phyloP scores from a whole-genome alignment of 2,888 invertebrate species.

The Lycaena phlaeas region DNA sequence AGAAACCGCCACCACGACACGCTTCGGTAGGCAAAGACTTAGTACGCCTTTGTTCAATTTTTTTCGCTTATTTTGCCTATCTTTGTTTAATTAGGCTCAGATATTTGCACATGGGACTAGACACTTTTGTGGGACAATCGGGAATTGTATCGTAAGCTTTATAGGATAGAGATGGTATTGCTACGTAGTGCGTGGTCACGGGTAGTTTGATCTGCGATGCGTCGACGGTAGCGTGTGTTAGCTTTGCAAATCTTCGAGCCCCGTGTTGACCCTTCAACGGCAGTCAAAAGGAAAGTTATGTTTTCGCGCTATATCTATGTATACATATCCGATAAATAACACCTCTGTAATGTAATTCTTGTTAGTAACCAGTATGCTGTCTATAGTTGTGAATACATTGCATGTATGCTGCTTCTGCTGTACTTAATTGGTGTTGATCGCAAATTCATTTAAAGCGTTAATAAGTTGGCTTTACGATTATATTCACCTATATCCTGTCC shows the following conservation, averaged over 20 bases:
- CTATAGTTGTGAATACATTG: no score
- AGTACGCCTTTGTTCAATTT: conserved; percentile 25
- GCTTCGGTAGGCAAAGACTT: conserved; percentile 39
- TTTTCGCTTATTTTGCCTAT: conserved; percentile 26
- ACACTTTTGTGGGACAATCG: background rate
- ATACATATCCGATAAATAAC: background rate
- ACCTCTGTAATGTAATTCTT: no score
- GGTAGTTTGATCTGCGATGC: conserved; percentile 11
- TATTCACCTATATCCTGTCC: no score
- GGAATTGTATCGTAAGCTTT: background rate
- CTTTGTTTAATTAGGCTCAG: conserved; percentile 28
- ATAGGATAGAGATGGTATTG: background rate
- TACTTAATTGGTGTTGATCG: no score
- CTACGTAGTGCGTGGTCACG: background rate
- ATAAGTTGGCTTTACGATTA: no score
- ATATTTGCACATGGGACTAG: conserved; percentile 17
- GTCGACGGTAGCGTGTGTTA: conserved; percentile 17
- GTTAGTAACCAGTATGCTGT: no score
- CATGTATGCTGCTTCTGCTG: no score
- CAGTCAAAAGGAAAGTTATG: conserved; percentile 10
- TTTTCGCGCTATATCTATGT: conserved; percentile 10
- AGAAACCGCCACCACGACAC: conserved; percentile 39
- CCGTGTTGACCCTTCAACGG: conserved; percentile 10
- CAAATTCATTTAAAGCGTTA: no score
- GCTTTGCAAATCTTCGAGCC: conserved; percentile 11